These are phyloP conservation scores for Dinoponera quadriceps DNA, from an alignment of 1,140 invertebrate species.

Conservation along the genomic window DNA sequence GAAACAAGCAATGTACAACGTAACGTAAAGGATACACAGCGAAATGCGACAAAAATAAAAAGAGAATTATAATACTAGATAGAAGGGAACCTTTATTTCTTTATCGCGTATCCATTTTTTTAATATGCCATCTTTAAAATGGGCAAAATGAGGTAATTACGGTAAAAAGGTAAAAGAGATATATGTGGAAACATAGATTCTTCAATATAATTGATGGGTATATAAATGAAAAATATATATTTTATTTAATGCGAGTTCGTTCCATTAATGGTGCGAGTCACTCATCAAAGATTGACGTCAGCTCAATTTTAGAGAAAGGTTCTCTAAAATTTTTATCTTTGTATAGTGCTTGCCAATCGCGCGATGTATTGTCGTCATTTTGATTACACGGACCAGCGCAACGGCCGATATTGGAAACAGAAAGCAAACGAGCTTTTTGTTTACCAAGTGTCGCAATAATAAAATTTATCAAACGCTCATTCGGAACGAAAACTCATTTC, in stretches of 20 bases:
- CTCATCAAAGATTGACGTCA: background rate
- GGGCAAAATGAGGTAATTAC: background rate
- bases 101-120: background rate
- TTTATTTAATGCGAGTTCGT: slow-evolving; percentile 4
- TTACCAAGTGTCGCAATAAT: slow-evolving; percentile 23
- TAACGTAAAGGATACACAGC: background rate
- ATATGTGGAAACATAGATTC: background rate
- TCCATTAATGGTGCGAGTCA: background rate
- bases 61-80: background rate
- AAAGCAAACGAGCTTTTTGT: background rate
- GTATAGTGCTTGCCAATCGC: too few relatives aligned
- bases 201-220: background rate
- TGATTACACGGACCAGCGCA: background rate
- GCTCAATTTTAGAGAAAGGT: background rate
- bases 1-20: background rate
- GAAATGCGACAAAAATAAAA: background rate
- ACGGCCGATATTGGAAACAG: slow-evolving; percentile 4
- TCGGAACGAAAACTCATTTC: slow-evolving; percentile 26
- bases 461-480: background rate
- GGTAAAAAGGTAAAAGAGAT: background rate
- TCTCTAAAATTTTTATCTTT: background rate
- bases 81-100: background rate
- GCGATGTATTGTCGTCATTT: background rate
- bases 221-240: slow-evolving; percentile 9
- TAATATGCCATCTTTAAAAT: background rate